Evolutionary conservation across 2,797 vertebrate species (phyloP).

Genomic region (Cossypha caffra): DNA sequence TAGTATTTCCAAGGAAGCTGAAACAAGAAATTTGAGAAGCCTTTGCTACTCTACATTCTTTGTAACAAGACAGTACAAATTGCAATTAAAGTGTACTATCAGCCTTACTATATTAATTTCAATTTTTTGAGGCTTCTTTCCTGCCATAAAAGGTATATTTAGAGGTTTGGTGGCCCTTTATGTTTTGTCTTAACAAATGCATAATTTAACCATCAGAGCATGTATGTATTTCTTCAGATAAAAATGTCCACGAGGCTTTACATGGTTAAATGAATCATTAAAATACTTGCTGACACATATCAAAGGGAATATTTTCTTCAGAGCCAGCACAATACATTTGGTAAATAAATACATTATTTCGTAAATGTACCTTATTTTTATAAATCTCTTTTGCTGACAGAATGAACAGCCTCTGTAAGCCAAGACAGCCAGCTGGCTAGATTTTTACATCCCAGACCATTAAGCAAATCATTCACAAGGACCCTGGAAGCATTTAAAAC

Average conservation of each 20-base stretch:
- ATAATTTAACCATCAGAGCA: not conserved
- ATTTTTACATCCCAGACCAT: not conserved
- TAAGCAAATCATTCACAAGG: not conserved
- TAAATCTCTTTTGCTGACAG: not conserved
- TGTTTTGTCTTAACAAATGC: not conserved
- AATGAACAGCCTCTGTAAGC: not conserved
- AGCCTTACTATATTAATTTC: not conserved
- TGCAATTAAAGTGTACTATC: not conserved
- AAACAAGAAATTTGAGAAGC: not conserved
- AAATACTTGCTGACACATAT: not conserved
- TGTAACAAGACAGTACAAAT: not conserved
- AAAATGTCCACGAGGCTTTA: not conserved
- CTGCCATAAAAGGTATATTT: not conserved
- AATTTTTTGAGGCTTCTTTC: not conserved
- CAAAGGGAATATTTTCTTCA: not conserved
- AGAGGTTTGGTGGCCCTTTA: not conserved
- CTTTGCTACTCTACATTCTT: not conserved
- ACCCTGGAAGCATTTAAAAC: not conserved
- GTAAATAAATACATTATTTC: not conserved
- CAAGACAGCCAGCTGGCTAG: not conserved
- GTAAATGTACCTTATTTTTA: not conserved
- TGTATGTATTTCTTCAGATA: not conserved
- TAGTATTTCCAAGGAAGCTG: not conserved
- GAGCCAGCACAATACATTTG: not conserved
- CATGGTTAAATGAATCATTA: not conserved